Evolutionary conservation across 2,113 vertebrate species (phyloP), one percentile per base, ranked within the genome.

Genomic region (Bucco capensis): DNA sequence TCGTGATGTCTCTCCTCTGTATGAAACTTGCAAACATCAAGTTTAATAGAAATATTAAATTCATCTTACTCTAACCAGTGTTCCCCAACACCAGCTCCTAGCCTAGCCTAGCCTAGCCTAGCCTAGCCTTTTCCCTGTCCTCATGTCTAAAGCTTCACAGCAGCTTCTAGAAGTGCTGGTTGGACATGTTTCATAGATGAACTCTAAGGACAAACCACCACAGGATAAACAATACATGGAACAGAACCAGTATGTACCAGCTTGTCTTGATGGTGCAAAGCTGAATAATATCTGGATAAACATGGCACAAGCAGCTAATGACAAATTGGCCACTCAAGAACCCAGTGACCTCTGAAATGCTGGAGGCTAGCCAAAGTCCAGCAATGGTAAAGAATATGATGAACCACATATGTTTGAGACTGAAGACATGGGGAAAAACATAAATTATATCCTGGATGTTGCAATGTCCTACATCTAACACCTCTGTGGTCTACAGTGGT

Each of bases 211-310:
- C 70, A 66, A 86, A 82, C 16, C 8, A 47, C 8, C 58, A 62
- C 62, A 83, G 50, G 80, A 89, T 60, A 93, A 94, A 82, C 42
- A 92, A 37, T 25, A 19, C 0, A 3, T 5, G 7, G 86, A 82
- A 40, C 81, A 94, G 77, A 79, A 73, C 37, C 0, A 2, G 61
- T 5, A 0, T 30, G 93, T 83, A 72, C 37, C 86, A 79, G 74
- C 81, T 79, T 90, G 88, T 79, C 66, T 58, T 27, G 13, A 62
- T 12, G 83, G 58, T 38, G 57, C 35, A 50, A 54, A 86, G 66
- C 81, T 70, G 77, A 65, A 66, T 38, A 90, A 83, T 76, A 76
- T 54, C 70, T 85, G 74, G 10, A 81, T 84, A 93, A 94, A 92
- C 66, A 92, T 1, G 14, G 58, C 58, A 94, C 58, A 90, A 90